These are phyloP conservation scores for Batillaria attramentaria DNA, from an alignment of 1,140 invertebrate species.

Conservation along the genomic window DNA sequence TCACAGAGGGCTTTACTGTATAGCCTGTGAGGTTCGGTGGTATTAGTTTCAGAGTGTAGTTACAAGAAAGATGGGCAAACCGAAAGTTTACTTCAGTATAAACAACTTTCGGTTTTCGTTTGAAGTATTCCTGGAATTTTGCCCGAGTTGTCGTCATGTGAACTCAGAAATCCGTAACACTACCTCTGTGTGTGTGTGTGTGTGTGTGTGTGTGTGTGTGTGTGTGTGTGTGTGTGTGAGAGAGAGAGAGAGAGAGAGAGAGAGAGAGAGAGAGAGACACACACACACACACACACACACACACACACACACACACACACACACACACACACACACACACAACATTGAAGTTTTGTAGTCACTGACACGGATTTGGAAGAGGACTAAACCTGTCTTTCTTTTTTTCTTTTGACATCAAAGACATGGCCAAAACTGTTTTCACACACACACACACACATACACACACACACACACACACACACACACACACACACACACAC, in stretches of 20 bases:
- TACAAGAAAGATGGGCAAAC: no score
- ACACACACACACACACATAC: neutral
- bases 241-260: neutral
- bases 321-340: neutral
- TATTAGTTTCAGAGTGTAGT: no score
- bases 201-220: no score
- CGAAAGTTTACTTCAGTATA: no score
- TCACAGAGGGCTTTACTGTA: no score
- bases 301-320: neutral
- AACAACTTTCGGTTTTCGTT: no score
- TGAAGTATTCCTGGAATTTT: no score
- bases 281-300: neutral
- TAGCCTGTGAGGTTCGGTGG: no score
- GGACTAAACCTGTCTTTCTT: neutral
- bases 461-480: neutral
- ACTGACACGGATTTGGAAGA: neutral
- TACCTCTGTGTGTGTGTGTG: no score
- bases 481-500: neutral
- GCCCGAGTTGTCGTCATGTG: no score
- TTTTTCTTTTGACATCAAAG: neutral
- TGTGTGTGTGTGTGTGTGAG: no score
- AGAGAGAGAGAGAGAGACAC: neutral
- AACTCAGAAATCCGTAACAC: no score
- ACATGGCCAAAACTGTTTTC: neutral
- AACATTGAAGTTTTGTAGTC: neutral